These are phyloP conservation scores for Neodontobutis hainanensis DNA, from an alignment of 2,113 vertebrate genomes.

Conservation along the genomic window DNA sequence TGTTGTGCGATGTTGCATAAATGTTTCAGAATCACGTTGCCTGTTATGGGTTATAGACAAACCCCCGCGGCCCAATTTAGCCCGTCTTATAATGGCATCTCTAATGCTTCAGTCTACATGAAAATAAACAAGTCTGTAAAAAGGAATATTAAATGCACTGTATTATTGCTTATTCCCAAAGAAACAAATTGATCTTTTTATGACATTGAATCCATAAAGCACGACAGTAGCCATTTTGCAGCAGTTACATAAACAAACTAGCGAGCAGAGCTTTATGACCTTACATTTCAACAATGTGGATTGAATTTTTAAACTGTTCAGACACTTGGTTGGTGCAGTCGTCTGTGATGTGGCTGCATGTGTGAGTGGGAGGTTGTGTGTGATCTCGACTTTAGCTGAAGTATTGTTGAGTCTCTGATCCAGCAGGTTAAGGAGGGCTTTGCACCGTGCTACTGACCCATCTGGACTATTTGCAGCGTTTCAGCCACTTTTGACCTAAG, in stretches of 20 bases:
- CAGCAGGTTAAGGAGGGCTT: slow-evolving; percentile 72
- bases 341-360: background rate
- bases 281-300: slow-evolving; percentile 7
- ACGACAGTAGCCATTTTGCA: slow-evolving; percentile 34
- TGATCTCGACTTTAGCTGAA: slow-evolving; percentile 41
- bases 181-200: slow-evolving; percentile 68
- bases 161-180: slow-evolving; percentile 65
- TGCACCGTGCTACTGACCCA: slow-evolving; percentile 62
- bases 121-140: slow-evolving; percentile 74
- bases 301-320: slow-evolving; percentile 8
- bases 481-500: slow-evolving; percentile 39
- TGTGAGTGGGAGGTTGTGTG: slow-evolving; percentile 24
- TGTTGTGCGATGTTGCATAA: slow-evolving; percentile 62
- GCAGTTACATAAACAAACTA: slow-evolving; percentile 38
- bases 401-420: slow-evolving; percentile 58
- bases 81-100: slow-evolving; percentile 63
- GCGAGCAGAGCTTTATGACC: slow-evolving; percentile 39
- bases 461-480: slow-evolving; percentile 55
- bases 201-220: slow-evolving; percentile 52
- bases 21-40: slow-evolving; percentile 63
- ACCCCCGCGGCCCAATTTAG: slow-evolving; percentile 62
- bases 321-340: slow-evolving; percentile 17
- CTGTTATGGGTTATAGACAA: slow-evolving; percentile 54
- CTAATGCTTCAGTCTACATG: slow-evolving; percentile 66
- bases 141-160: slow-evolving; percentile 65